These are phyloP conservation scores for Epinotia ramella DNA, from an alignment of 2,888 invertebrate genomes.

Conservation along the genomic window DNA sequence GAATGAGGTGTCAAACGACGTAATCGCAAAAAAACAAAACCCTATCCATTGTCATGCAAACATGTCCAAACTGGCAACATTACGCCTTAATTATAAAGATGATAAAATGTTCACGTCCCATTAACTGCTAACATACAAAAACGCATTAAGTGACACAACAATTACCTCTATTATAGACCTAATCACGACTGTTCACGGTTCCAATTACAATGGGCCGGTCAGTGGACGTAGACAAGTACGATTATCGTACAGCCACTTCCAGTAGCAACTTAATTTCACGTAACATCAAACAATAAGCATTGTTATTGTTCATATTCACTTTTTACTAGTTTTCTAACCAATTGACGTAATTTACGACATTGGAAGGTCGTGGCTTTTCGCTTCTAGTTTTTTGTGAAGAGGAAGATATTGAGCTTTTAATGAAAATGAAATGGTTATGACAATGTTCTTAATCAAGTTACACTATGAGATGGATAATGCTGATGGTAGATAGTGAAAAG, in stretches of 20 bases:
- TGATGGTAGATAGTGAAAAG: no score
- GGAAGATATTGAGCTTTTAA: not conserved
- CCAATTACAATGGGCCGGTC: not conserved
- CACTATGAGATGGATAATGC: no score
- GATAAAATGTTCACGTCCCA: conserved; percentile 10
- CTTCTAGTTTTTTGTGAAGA: not conserved
- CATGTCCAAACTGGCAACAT: conserved; percentile 53
- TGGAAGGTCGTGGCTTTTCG: conserved; percentile 14
- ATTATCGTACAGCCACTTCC: conserved; percentile 34
- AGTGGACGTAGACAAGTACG: not conserved
- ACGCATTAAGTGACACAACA: not conserved
- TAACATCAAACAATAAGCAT: conserved; percentile 38
- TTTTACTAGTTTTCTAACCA: conserved; percentile 28
- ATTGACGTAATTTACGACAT: conserved; percentile 37
- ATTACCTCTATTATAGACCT: not conserved
- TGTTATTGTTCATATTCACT: conserved; percentile 43
- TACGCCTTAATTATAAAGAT: conserved; percentile 35
- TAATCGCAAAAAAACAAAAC: conserved; percentile 50
- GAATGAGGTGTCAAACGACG: conserved; percentile 22
- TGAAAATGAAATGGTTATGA: not conserved
- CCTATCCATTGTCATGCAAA: conserved; percentile 62
- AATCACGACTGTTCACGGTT: not conserved
- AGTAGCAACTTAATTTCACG: conserved; percentile 39
- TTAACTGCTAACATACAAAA: not conserved
- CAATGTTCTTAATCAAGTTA: no score